Evolutionary conservation across 2,113 vertebrate species (phyloP).

Genomic region (Eleginops maclovinus): DNA sequence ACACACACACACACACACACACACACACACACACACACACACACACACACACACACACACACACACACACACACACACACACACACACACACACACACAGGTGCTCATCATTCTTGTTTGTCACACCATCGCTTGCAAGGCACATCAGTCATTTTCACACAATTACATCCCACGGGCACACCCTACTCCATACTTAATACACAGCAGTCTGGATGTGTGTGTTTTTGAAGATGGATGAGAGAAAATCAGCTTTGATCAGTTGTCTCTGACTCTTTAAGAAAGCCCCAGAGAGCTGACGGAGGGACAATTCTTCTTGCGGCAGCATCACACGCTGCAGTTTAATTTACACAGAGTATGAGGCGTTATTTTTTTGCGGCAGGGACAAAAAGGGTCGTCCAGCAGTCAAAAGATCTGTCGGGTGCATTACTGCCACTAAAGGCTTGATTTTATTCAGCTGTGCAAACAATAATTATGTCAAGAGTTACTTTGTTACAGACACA

Average conservation of each 20-base stretch:
- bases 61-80: slow-evolving; percentile 7
- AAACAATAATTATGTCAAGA: neutral
- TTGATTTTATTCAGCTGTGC: neutral
- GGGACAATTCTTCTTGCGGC: slow-evolving; percentile 18
- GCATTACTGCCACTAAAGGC: neutral
- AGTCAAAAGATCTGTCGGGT: neutral
- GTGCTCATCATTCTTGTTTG: slow-evolving; percentile 24
- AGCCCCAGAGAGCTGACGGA: slow-evolving; percentile 39
- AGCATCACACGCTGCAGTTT: slow-evolving; percentile 8
- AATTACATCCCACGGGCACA: slow-evolving; percentile 9
- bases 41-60: neutral
- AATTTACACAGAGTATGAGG: slow-evolving; percentile 12
- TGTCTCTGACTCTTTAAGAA: neutral
- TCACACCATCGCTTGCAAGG: neutral
- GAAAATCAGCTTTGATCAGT: slow-evolving; percentile 1
- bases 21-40: slow-evolving; percentile 5
- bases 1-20: neutral
- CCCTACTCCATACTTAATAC: neutral
- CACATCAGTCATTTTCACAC: slow-evolving; percentile 58
- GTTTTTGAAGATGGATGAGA: slow-evolving; percentile 18
- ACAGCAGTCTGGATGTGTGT: neutral
- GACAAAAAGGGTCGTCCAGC: neutral
- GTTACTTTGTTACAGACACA: too few species aligned
- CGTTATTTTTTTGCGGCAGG: neutral
- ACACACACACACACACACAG: neutral